These are phyloP conservation scores for Apodemus sylvaticus DNA, from an alignment of 2,113 vertebrate genomes.

Conservation along the genomic window DNA sequence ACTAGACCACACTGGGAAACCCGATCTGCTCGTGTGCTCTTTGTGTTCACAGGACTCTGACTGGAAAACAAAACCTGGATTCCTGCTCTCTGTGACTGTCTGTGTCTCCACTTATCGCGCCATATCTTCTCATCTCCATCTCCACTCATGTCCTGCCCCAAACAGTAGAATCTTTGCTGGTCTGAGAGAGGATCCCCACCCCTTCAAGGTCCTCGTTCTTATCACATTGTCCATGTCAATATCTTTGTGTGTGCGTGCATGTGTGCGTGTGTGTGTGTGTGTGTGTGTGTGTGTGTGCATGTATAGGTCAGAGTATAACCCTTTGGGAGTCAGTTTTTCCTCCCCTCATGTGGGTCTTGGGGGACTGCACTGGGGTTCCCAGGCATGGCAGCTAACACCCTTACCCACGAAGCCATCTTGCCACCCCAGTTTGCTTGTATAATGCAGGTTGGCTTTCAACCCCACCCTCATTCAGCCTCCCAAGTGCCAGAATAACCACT, in stretches of 20 bases:
- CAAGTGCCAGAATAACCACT: not conserved
- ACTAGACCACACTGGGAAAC: not conserved
- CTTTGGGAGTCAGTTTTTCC: not conserved
- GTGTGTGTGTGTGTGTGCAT: not conserved
- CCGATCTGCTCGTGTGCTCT: not conserved
- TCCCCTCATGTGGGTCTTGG: not conserved
- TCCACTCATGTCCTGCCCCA: not conserved
- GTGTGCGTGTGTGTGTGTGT: not conserved
- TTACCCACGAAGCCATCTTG: not conserved
- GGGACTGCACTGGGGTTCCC: not conserved
- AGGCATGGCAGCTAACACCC: accelerated
- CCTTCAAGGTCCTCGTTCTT: not conserved
- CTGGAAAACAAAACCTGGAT: slow-evolving; percentile 13
- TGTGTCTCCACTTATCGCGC: not conserved
- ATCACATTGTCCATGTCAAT: not conserved
- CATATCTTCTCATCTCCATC: not conserved
- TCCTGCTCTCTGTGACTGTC: not conserved
- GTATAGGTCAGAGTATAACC: not conserved
- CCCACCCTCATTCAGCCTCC: not conserved
- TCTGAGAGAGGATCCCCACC: not conserved
- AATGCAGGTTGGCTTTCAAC: not conserved
- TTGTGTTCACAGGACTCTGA: not conserved
- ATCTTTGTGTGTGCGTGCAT: not conserved
- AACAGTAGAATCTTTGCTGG: not conserved
- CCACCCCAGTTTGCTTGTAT: not conserved